Base-by-base conservation (phyloP, 2,113 vertebrate genomes). In the Oryzias celebensis region DNA sequence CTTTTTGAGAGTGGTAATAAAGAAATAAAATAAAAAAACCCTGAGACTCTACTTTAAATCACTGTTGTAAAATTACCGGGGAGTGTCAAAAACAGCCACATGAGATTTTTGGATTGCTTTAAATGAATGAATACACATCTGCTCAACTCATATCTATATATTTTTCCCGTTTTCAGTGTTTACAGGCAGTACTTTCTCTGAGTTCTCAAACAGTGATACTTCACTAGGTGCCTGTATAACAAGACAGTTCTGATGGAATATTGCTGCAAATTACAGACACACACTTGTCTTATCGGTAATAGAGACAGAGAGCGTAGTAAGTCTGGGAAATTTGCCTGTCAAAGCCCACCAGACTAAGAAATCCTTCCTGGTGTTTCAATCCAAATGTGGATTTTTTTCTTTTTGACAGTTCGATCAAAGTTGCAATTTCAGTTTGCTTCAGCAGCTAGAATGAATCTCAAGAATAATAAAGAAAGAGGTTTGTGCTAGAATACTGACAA, bases 371-470 rank as follows among this genome's bases (percentile, higher is more conserved):
- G 31, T 60, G 46, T 41, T 52, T 52, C 7, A n/a, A 31, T 73
- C 48, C 24, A 41, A 51, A 28, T 23, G 44, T 58, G 14, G 14
- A 49, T 41, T 43, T 47, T 20, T 71, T 74, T 80, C 44, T 71
- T 42, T 57, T 60, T 76, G 28, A 54, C 63, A 72, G 24, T 31
- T 8, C 36, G 46, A 23, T 65, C 57, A 14, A 54, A 49, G 58
- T 68, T 75, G 14, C 42, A n/a, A 72, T 73, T 49, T 63, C 5
- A 66, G 65, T 49, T 67, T 24, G 63, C 58, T 36, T 76, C 56
- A 15, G 55, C n/a, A 47, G 42, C 45, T 43, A 16, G 53, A 54
- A 23, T 26, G 47, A 71, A 26, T 10, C 31, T 60, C 50, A 60
- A 41, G 44, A 58, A 15, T 61, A 55, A 62, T 18, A 55, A 23